A percentile compares a stretch with the other conserved stretches of the same genome.
Evolutionary conservation across 2,797 vertebrate species (phyloP).

Genomic region (Hippopotamyrus pictus): DNA sequence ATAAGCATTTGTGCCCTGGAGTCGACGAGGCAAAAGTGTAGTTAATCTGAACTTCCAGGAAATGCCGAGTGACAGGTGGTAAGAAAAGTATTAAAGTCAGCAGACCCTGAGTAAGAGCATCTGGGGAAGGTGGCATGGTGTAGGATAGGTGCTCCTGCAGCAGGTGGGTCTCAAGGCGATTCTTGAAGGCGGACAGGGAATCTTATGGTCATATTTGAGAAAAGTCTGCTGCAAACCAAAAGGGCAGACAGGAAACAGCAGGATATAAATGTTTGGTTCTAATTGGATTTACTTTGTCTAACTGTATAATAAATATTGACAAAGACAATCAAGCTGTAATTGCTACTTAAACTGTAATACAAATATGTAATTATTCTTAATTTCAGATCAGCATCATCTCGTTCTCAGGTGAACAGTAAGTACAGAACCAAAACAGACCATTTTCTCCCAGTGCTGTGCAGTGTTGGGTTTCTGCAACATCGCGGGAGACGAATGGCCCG

Average conservation of each 20-base stretch:
- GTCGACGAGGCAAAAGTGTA: neutral
- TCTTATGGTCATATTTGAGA: neutral
- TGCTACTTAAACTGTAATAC: neutral
- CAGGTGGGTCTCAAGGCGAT: neutral
- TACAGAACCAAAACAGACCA: neutral
- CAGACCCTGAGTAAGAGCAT: neutral
- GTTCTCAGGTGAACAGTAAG: neutral
- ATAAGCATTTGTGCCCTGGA: neutral
- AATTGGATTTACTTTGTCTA: neutral
- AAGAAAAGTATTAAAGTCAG: neutral
- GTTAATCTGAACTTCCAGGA: neutral
- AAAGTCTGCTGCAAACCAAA: neutral
- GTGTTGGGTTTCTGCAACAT: neutral
- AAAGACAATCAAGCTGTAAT: conserved; percentile 1
- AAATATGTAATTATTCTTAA: neutral
- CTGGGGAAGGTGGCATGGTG: neutral
- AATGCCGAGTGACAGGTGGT: neutral
- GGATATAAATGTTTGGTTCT: neutral
- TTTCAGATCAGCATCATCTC: neutral
- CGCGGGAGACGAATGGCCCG: neutral
- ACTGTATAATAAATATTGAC: neutral
- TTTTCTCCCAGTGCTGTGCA: neutral
- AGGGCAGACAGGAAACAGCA: neutral
- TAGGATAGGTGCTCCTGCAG: neutral
- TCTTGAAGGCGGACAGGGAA: neutral